Evolutionary conservation across 2,888 invertebrate genomes (phyloP), one percentile per base, ranked within the genome.

Genomic region (Tachina fera): DNA sequence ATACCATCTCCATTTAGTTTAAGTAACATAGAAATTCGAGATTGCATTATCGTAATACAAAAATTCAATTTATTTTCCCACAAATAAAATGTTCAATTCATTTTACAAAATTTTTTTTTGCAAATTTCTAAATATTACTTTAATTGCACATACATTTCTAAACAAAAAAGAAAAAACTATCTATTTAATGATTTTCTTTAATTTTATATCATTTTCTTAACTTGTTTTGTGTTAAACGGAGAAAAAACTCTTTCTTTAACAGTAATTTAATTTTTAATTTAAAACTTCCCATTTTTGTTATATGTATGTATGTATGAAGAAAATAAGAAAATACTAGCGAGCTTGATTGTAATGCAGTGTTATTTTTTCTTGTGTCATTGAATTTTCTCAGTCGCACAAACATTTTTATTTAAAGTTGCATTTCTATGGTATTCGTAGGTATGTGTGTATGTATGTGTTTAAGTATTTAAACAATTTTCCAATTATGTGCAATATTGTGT

Each of bases 401-500:
- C 22, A 58, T 13, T 70, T 43, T 11, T 51, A 13, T 49, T 14
- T 49, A 49, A n/a, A n/a, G 13, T 65, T 19, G 56, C 10, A 39
- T 6, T 49, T 4, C 3, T 31, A 31, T 65, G 41, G 56, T n/a
- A 19, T 8, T 49, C 31, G 31, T 31, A 31, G 56, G 16, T 31
- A 14, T 71, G n/a, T 56, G 0, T 43, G 19, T 65, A 4, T 61
- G 39, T 19, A 11, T 61, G 31, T 63, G n/a, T 51, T 14, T 72
- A 60, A 76, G 70, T 71, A 78, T 70, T 70, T 82, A 53, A 85
- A 75, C 79, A 86, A 86, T 86, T 86, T 86, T 86, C 75, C 85
- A 86, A 82, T 86, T 86, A 86, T 76, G 70, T 86, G 47, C 71
- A 79, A 67, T 82, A 67, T 82, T 85, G 11, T 84, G 75, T 75